A percentile compares a stretch with the other conserved stretches of the same genome.
Conservation (phyloP, 2,888 invertebrate genomes). For the Amphipoea oculea region DNA sequence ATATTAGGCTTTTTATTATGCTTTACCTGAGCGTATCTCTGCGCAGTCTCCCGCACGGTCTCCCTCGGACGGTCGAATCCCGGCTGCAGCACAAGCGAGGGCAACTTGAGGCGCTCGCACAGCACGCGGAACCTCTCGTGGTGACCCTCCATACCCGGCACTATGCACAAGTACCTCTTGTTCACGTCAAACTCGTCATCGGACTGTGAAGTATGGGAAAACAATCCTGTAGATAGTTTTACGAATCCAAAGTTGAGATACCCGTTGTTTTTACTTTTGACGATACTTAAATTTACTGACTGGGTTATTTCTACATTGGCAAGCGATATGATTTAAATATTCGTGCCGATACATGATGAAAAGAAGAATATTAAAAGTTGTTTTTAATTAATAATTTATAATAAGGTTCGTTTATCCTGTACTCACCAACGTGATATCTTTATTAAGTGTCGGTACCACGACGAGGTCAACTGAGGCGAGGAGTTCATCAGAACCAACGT, state of each 20-base stretch:
- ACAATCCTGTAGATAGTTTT: neutral
- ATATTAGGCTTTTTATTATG: neutral
- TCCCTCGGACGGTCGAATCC: slow-evolving; percentile 72
- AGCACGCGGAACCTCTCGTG: slow-evolving; percentile 68
- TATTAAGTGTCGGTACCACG: slow-evolving; percentile 33
- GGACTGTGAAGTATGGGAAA: slow-evolving; percentile 6
- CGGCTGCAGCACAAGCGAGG: slow-evolving; percentile 77
- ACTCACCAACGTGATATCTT: slow-evolving; percentile 31
- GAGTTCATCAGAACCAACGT: slow-evolving; percentile 33
- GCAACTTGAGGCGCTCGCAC: slow-evolving; percentile 66
- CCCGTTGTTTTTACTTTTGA: neutral
- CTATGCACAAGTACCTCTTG: slow-evolving; percentile 70
- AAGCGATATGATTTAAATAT: too few relatives aligned
- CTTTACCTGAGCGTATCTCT: slow-evolving; percentile 70
- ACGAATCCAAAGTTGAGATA: neutral
- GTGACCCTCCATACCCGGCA: slow-evolving; percentile 79
- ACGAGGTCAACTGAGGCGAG: slow-evolving; percentile 39
- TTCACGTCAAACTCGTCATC: slow-evolving; percentile 59
- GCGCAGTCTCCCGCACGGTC: slow-evolving; percentile 70
- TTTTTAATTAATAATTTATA: neutral
- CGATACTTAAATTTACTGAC: too few relatives aligned
- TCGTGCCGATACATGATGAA: too few relatives aligned
- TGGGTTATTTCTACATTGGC: too few relatives aligned
- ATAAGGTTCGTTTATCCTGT: neutral
- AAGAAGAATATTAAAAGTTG: too few relatives aligned